Base-by-base conservation (phyloP, 2,888 invertebrate species). In the Caenorhabditis auriculariae region DNA sequence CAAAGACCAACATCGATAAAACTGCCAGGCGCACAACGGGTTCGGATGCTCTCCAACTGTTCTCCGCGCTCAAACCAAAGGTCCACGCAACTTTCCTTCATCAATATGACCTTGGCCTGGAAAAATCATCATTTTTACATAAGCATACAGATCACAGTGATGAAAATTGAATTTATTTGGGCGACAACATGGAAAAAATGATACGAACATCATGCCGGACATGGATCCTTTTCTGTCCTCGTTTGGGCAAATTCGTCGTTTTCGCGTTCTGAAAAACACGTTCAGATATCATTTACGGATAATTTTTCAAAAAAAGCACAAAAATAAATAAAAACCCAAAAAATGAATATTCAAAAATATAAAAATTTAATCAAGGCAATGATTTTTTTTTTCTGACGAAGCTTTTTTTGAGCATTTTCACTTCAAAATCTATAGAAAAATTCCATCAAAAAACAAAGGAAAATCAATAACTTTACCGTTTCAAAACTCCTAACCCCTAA, bases 61-160 rank as follows among this genome's bases (percentile, higher is more conserved):
- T 86, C 87, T 78, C 89, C 91, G 84, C 95, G 94, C 21, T 93
- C 93, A 83, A 98, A 98, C 28, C 96, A 86, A 74, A 96, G 89
- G 83, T 98, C 96, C 67, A 96, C 89, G 0, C 93, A 93, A 0
- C 94, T 91, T 82, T 93, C 93, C 77, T 90, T 90, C 48, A 94
- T 85, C 46, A 92, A 91, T 57, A 91, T 91, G 43, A 96, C 85
- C n/a, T 12, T 32, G n/a, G 35, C 35, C 35, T 32, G 35, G n/a
- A 32, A 32, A n/a, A n/a, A n/a, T n/a, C n/a, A n/a, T n/a, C n/a
- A n/a, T n/a, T n/a, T 32, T 32, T n/a, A 32, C 19, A 41, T 15
- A 15, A 19, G 15, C n/a, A 1, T 41, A 12, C 9, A 32, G 9
- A 32, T 32, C n/a, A 12, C 15, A 54, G 57, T 5, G 45, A 23